These are phyloP conservation scores for Gadus macrocephalus DNA, from an alignment of 2,113 vertebrate species.

Conservation along the genomic window DNA sequence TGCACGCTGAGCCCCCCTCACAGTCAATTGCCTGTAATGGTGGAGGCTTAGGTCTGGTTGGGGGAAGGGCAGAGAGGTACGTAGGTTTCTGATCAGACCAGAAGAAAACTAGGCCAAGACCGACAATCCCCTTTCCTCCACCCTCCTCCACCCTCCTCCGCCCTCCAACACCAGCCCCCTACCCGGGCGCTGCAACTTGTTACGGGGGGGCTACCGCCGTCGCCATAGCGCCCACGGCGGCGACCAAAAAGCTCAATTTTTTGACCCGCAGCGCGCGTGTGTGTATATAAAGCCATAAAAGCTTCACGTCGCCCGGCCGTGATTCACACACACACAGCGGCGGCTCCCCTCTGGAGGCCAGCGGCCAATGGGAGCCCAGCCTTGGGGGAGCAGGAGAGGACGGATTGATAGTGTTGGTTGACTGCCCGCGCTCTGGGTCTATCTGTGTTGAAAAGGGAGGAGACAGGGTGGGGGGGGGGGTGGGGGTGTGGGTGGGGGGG, in stretches of 20 bases:
- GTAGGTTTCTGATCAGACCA: slow-evolving; percentile 76
- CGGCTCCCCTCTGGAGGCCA: slow-evolving; percentile 64
- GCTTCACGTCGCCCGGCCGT: slow-evolving; percentile 57
- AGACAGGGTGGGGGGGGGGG: slow-evolving; percentile 30
- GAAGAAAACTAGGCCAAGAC: slow-evolving; percentile 75
- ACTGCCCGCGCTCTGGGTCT: slow-evolving; percentile 72
- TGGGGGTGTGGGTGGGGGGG: neutral
- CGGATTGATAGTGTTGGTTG: slow-evolving; percentile 78
- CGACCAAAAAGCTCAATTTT: slow-evolving; percentile 36
- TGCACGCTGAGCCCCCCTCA: slow-evolving; percentile 63
- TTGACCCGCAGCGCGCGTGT: slow-evolving; percentile 43
- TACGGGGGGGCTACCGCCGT: slow-evolving; percentile 42
- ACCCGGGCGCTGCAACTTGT: slow-evolving; percentile 44
- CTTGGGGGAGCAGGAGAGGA: slow-evolving; percentile 70
- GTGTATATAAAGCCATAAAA: slow-evolving; percentile 53
- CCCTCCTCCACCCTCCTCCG: slow-evolving; percentile 45
- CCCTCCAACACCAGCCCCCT: neutral
- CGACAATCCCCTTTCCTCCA: slow-evolving; percentile 56
- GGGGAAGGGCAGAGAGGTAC: slow-evolving; percentile 74
- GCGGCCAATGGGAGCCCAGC: slow-evolving; percentile 65
- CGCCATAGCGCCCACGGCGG: slow-evolving; percentile 27
- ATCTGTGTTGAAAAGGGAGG: slow-evolving; percentile 73
- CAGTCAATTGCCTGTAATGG: slow-evolving; percentile 63
- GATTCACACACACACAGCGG: slow-evolving; percentile 67
- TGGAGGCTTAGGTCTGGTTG: slow-evolving; percentile 70